Evolutionary conservation across 2,888 invertebrate species (phyloP).

Genomic region (Limnephilus marmoratus): DNA sequence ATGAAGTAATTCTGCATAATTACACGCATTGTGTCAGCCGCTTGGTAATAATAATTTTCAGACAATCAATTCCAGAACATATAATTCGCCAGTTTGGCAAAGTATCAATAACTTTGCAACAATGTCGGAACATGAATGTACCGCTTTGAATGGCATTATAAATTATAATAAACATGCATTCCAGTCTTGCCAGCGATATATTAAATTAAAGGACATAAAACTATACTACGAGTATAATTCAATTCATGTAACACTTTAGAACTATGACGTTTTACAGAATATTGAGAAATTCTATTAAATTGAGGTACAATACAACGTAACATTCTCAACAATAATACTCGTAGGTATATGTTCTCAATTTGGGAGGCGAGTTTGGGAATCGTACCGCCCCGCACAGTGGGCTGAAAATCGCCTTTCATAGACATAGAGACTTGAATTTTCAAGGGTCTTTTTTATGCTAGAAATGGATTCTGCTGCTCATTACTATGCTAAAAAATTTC

Average conservation of each 20-base stretch:
- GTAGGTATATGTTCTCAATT: too few relatives aligned
- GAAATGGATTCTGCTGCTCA: too few relatives aligned
- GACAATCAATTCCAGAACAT: not conserved
- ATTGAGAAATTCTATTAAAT: too few relatives aligned
- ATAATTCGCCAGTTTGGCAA: not conserved
- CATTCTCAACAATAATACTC: too few relatives aligned
- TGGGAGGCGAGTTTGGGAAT: too few relatives aligned
- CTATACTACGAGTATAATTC: not conserved
- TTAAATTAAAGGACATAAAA: not conserved
- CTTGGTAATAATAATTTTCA: not conserved
- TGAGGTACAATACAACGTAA: too few relatives aligned
- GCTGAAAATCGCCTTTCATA: too few relatives aligned
- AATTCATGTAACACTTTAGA: not conserved
- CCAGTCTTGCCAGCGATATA: not conserved
- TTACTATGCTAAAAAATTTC: too few relatives aligned
- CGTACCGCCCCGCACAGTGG: too few relatives aligned
- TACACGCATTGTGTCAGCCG: not conserved
- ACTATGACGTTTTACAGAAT: not conserved
- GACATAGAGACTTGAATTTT: too few relatives aligned
- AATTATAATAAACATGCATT: not conserved
- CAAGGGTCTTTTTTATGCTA: too few relatives aligned
- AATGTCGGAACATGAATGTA: not conserved
- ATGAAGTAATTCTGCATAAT: not conserved
- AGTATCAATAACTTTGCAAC: not conserved
- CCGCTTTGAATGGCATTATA: not conserved